phyloP scores from a whole-genome alignment of 2,888 invertebrate genomes.

The Carpatolechia fugitivella region DNA sequence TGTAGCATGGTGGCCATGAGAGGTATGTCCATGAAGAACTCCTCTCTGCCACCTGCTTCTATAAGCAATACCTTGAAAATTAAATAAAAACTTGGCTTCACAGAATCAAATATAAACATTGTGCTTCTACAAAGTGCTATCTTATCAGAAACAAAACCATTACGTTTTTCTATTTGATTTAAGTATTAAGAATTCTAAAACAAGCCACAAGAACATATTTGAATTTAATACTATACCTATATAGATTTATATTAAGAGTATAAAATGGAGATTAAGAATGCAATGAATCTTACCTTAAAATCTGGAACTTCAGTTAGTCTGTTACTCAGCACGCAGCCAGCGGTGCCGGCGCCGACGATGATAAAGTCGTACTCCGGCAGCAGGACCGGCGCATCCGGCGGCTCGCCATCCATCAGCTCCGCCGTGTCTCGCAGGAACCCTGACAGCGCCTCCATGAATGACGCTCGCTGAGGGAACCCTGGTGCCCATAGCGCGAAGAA shows the following conservation, averaged over 20 bases:
- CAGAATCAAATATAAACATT: background rate
- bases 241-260: no score
- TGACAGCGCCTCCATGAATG: constrained; percentile 36
- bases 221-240: no score
- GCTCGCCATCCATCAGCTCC: constrained; percentile 38
- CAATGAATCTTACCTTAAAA: constrained; percentile 46
- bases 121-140: no score
- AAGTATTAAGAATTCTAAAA: no score
- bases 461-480: constrained; percentile 27
- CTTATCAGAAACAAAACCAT: no score
- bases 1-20: constrained; percentile 65
- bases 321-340: constrained; percentile 58
- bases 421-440: constrained; percentile 38
- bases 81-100: background rate
- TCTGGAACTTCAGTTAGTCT: constrained; percentile 57
- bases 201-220: no score
- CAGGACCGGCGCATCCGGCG: constrained; percentile 33
- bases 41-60: constrained; percentile 58
- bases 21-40: constrained; percentile 65
- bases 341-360: constrained; percentile 62
- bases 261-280: no score
- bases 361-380: constrained; percentile 54
- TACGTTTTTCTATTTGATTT: no score
- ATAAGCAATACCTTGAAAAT: constrained; percentile 42
- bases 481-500: constrained; percentile 12